These are phyloP conservation scores for Erythrocercus mccallii DNA, from an alignment of 2,113 vertebrate genomes.

Conservation along the genomic window DNA sequence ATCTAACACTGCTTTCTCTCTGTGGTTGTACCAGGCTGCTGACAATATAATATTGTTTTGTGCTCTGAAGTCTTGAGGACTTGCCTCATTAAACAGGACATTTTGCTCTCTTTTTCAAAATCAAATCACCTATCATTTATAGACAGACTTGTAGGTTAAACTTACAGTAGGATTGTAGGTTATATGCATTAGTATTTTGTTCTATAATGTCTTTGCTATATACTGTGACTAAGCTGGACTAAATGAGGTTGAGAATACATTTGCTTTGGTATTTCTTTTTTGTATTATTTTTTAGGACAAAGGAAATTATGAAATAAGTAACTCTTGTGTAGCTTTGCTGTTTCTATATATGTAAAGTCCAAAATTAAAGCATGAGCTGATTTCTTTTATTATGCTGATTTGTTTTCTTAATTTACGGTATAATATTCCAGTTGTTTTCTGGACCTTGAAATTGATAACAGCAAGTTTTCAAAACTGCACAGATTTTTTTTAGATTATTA, in stretches of 20 bases:
- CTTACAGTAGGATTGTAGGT: not conserved
- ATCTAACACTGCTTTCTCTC: not conserved
- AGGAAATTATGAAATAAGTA: not conserved
- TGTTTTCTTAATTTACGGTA: not conserved
- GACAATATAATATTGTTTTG: not conserved
- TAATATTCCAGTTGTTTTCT: not conserved
- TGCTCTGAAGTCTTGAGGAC: not conserved
- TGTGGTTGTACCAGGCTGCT: not conserved
- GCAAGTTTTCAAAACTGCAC: not conserved
- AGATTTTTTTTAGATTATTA: not conserved
- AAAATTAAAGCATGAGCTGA: not conserved
- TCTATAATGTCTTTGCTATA: not conserved
- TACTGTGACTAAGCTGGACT: not conserved
- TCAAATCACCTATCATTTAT: not conserved
- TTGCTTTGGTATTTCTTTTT: not conserved
- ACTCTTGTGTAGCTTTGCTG: not conserved
- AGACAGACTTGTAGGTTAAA: not conserved
- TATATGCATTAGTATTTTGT: not conserved
- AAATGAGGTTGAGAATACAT: not conserved
- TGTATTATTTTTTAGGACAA: not conserved
- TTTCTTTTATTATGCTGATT: not conserved
- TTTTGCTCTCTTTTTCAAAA: not conserved
- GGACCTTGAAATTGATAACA: not conserved
- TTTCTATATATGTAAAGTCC: not conserved
- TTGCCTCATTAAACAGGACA: not conserved